Conservation (phyloP, 2,888 invertebrate genomes). For the Drosophila anceps region DNA sequence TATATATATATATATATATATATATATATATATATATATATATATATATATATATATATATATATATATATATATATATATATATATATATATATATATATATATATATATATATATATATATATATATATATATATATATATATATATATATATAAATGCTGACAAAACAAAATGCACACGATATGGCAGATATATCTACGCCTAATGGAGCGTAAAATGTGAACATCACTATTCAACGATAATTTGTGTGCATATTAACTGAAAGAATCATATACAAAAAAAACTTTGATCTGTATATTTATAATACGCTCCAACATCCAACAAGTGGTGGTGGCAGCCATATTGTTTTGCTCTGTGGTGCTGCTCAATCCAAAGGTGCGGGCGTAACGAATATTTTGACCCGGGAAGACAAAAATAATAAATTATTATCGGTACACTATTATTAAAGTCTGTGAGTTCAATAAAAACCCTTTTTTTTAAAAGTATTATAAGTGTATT, state of each 20-base stretch:
- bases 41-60: too few species aligned
- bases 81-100: conserved; percentile 23
- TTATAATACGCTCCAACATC: conserved; percentile 66
- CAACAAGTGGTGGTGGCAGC: conserved; percentile 85
- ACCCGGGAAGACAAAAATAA: conserved; percentile 33
- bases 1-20: too few species aligned
- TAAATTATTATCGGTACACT: conserved; percentile 11
- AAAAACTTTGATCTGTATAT: conserved; percentile 29
- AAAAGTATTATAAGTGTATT: too few species aligned
- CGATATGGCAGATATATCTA: too few species aligned
- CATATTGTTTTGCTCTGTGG: conserved; percentile 81
- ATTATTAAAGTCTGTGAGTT: conserved; percentile 13
- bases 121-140: conserved; percentile 8
- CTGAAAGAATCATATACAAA: conserved; percentile 11
- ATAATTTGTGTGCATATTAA: conserved; percentile 11
- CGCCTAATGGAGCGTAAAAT: too few species aligned
- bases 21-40: too few species aligned
- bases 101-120: conserved; percentile 27
- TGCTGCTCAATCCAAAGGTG: conserved; percentile 49
- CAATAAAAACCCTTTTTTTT: too few species aligned
- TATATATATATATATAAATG: background rate
- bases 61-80: too few species aligned
- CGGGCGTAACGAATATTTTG: conserved; percentile 56
- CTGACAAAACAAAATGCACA: too few species aligned
- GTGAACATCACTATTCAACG: conserved; percentile 40